phyloP scores from a whole-genome alignment of 2,888 invertebrate species.

The Drosophila pseudotalamancana region DNA sequence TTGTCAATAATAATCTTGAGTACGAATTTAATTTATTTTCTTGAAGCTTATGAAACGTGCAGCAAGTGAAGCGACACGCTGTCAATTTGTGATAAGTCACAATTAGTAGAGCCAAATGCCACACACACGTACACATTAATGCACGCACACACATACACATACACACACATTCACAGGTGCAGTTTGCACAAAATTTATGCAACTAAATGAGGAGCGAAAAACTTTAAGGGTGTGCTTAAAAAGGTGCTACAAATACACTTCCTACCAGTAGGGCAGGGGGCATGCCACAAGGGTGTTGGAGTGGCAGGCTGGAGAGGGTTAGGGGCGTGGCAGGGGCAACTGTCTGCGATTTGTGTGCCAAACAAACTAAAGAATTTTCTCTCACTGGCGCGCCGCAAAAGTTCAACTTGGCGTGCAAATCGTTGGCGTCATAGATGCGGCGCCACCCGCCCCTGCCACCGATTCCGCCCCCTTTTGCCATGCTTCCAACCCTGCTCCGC shows the following conservation, averaged over 20 bases:
- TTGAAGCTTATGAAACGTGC: not conserved
- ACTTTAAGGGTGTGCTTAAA: slow-evolving; percentile 22
- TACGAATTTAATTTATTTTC: not conserved
- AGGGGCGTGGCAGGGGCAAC: slow-evolving; percentile 7
- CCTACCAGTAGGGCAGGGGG: not conserved
- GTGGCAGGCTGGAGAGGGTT: not conserved
- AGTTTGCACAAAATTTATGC: slow-evolving; percentile 30
- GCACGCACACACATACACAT: not conserved
- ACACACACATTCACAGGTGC: not conserved
- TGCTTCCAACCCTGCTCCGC: not conserved
- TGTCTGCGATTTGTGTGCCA: slow-evolving; percentile 39
- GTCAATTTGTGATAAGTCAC: slow-evolving; percentile 33
- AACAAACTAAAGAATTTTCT: slow-evolving; percentile 30
- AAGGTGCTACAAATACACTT: slow-evolving; percentile 39
- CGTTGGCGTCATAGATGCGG: slow-evolving; percentile 53
- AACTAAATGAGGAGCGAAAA: slow-evolving; percentile 7
- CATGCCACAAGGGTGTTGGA: not conserved
- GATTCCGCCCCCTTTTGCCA: not conserved
- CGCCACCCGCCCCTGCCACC: slow-evolving; percentile 15
- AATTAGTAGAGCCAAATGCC: slow-evolving; percentile 27
- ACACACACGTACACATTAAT: slow-evolving; percentile 8
- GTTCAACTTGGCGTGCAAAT: slow-evolving; percentile 55
- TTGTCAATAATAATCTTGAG: not conserved
- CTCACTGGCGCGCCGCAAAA: slow-evolving; percentile 36
- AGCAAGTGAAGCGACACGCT: slow-evolving; percentile 19